Conservation (phyloP, 2,797 vertebrate genomes). For the Leuciscus waleckii region DNA sequence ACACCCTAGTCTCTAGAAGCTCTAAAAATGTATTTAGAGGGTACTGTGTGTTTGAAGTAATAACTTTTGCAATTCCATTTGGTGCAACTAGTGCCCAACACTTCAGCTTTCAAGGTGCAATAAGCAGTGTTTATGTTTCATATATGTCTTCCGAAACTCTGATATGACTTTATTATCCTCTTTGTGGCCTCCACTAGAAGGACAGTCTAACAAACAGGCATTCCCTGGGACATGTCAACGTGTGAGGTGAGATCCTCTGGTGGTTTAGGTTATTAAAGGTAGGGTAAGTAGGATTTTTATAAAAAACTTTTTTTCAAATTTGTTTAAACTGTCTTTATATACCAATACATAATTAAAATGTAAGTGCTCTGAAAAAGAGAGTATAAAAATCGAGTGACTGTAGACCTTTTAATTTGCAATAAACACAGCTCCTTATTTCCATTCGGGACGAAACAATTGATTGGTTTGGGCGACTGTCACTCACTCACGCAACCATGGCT, state of each 20-base stretch:
- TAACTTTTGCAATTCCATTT: neutral
- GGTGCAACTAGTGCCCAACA: neutral
- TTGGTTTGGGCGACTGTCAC: too few species aligned
- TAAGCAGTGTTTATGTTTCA: neutral
- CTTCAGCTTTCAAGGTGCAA: constrained; percentile 8
- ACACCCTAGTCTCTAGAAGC: neutral
- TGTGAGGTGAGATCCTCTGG: neutral
- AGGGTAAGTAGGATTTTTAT: too few species aligned
- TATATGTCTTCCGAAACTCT: neutral
- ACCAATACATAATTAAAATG: too few species aligned
- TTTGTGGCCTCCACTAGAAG: neutral
- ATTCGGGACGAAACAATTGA: too few species aligned
- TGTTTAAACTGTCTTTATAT: too few species aligned
- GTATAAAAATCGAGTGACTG: too few species aligned
- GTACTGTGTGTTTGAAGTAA: neutral
- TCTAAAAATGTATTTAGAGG: too few species aligned
- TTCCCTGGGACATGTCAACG: neutral
- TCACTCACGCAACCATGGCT: too few species aligned
- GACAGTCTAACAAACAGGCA: neutral
- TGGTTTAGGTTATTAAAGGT: neutral
- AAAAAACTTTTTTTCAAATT: too few species aligned
- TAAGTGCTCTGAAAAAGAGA: too few species aligned
- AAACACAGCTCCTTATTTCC: too few species aligned
- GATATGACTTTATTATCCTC: neutral
- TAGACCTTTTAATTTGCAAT: too few species aligned